A percentile compares a stretch with the other conserved stretches of the same genome.
These are phyloP conservation scores for Acronicta leporina DNA, from an alignment of 2,888 invertebrate genomes.

Conservation along the genomic window DNA sequence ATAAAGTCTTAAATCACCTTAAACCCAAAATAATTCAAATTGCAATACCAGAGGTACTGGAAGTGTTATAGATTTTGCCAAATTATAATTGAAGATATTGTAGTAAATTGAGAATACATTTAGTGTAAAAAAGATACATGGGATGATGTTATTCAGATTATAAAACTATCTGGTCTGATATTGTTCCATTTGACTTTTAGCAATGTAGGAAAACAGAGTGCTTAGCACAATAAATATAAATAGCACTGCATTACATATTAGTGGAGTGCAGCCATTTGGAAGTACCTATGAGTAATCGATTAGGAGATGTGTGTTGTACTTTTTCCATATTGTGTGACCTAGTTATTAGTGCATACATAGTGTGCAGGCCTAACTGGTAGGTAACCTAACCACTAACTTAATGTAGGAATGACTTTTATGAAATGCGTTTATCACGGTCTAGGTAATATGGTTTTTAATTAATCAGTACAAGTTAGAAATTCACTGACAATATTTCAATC, in stretches of 20 bases:
- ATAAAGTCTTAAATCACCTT: conserved; percentile 12
- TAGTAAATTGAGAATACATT: conserved; percentile 9
- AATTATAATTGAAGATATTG: conserved; percentile 32
- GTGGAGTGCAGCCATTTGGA: background rate
- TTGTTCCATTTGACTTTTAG: conserved; percentile 41
- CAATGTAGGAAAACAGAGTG: conserved; percentile 17
- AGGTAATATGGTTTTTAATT: too few species aligned
- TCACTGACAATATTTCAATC: conserved; percentile 9
- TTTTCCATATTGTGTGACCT: conserved; percentile 13
- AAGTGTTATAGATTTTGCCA: conserved; percentile 23
- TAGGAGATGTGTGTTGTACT: conserved; percentile 12
- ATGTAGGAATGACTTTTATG: too few species aligned
- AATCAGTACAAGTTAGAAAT: too few species aligned
- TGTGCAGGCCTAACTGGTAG: too few species aligned
- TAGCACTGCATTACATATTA: conserved; percentile 2
- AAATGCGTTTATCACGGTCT: too few species aligned
- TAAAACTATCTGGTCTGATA: conserved; percentile 65
- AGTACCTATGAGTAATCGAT: conserved; percentile 9
- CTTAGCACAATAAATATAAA: conserved; percentile 7
- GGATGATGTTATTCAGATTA: conserved; percentile 47
- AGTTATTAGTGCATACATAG: conserved; percentile 3
- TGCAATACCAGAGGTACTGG: background rate
- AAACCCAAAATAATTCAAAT: too few species aligned
- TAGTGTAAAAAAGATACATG: conserved; percentile 13
- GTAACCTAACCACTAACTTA: too few species aligned